Conservation (phyloP, 2,888 invertebrate genomes). For the Coelogynopora nodosa region DNA sequence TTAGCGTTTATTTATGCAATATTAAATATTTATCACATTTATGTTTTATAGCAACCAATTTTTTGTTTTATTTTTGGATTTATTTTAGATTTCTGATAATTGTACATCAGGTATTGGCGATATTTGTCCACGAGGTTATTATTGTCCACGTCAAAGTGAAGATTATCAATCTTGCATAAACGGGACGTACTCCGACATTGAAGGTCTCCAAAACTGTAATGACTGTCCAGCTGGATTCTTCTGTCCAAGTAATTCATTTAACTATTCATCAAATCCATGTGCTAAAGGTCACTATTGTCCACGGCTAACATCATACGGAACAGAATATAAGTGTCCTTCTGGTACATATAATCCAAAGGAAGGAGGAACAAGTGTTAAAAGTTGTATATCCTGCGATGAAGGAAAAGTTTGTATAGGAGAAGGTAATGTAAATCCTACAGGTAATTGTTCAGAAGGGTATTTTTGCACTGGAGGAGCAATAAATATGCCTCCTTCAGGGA, state of each 20-base stretch:
- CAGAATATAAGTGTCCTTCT: slow-evolving; percentile 54
- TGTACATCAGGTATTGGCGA: slow-evolving; percentile 57
- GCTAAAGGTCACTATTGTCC: slow-evolving; percentile 57
- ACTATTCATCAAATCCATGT: slow-evolving; percentile 52
- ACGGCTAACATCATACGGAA: slow-evolving; percentile 51
- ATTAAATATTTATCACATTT: too few species aligned
- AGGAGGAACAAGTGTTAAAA: slow-evolving; percentile 50
- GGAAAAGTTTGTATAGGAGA: slow-evolving; percentile 56
- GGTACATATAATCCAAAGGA: slow-evolving; percentile 54
- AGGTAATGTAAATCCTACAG: slow-evolving; percentile 53
- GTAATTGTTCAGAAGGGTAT: slow-evolving; percentile 55
- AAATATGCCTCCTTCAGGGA: slow-evolving; percentile 50
- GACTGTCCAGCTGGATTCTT: slow-evolving; percentile 57
- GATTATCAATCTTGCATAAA: slow-evolving; percentile 48
- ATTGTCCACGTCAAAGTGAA: slow-evolving; percentile 51
- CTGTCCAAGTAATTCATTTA: slow-evolving; percentile 54
- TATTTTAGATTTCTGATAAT: slow-evolving; percentile 46
- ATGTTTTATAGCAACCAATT: too few species aligned
- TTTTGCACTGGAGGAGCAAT: slow-evolving; percentile 57
- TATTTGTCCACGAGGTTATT: slow-evolving; percentile 54
- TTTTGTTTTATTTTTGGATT: too few species aligned
- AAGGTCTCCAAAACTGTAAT: slow-evolving; percentile 53
- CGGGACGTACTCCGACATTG: slow-evolving; percentile 57
- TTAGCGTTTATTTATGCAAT: too few species aligned
- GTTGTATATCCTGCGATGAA: slow-evolving; percentile 56